Evolutionary conservation across 2,797 vertebrate genomes (phyloP).

Genomic region (Gadopsis bispinosus): DNA sequence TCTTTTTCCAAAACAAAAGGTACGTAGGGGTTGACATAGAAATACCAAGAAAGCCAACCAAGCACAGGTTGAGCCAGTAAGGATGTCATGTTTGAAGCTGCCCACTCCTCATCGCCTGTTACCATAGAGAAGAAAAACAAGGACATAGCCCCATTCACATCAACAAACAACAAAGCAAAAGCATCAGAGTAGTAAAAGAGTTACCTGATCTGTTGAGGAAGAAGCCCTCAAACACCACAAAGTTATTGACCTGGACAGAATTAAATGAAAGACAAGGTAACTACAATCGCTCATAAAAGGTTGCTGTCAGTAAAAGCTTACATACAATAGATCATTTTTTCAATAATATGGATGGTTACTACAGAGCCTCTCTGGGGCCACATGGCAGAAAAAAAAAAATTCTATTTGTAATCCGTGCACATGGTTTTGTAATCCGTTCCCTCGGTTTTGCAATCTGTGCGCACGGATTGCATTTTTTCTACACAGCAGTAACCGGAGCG

Average conservation of each 20-base stretch:
- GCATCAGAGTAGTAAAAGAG: not conserved
- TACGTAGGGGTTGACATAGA: not conserved
- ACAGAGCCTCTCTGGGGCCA: too few relatives aligned
- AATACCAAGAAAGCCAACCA: not conserved
- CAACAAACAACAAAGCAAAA: not conserved
- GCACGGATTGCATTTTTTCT: too few relatives aligned
- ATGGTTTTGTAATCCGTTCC: too few relatives aligned
- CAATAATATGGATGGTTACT: not conserved
- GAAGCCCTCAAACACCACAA: slow-evolving; percentile 95
- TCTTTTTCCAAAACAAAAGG: not conserved
- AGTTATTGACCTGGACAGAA: slow-evolving; percentile 92
- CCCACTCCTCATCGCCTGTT: not conserved
- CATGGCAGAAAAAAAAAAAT: too few relatives aligned
- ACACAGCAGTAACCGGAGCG: too few relatives aligned
- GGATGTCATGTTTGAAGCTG: not conserved
- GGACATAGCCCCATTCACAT: not conserved
- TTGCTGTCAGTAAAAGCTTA: not conserved
- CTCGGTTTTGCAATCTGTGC: too few relatives aligned
- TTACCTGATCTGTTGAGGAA: slow-evolving; percentile 90
- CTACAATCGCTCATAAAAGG: not conserved
- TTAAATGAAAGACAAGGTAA: slow-evolving; percentile 4
- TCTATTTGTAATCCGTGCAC: too few relatives aligned
- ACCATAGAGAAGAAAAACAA: not conserved
- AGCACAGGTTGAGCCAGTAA: not conserved
- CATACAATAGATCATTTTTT: not conserved